Evolutionary conservation across 1,140 invertebrate genomes (phyloP).

Genomic region (Drosophila sulfurigaster): DNA sequence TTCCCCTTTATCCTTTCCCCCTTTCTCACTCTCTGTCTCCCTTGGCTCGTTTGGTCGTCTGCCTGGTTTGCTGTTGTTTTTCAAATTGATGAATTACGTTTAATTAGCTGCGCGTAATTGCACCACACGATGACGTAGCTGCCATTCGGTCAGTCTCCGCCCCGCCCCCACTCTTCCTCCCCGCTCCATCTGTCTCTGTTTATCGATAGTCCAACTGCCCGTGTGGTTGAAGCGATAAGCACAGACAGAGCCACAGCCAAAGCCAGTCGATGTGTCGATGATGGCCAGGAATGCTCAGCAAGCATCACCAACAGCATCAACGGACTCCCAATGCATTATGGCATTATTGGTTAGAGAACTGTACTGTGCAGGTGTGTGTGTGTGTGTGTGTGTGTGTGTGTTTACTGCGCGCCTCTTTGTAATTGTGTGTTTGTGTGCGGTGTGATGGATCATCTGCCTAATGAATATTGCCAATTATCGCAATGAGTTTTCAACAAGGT

Average conservation of each 20-base stretch:
- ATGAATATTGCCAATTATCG: constrained; percentile 45
- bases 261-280: not conserved
- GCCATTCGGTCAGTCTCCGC: constrained; percentile 14
- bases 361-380: constrained; percentile 8
- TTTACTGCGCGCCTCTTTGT: not conserved
- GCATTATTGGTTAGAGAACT: constrained; percentile 6
- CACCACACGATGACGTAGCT: constrained; percentile 30
- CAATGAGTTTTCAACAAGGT: constrained; percentile 5
- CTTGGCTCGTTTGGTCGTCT: not conserved
- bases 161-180: not conserved
- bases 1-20: not conserved
- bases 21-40: not conserved
- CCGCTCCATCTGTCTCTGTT: not conserved
- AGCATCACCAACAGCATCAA: too few relatives aligned
- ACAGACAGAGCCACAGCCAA: not conserved
- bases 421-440: not conserved
- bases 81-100: constrained; percentile 68
- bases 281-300: constrained; percentile 1
- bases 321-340: constrained; percentile 17
- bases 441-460: constrained; percentile 34
- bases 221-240: constrained; percentile 36
- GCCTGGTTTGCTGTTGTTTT: constrained; percentile 26
- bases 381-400: not conserved
- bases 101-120: constrained; percentile 63
- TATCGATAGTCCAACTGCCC: not conserved